These are phyloP conservation scores for Parnassius apollo DNA, from an alignment of 2,888 invertebrate species.

Conservation along the genomic window DNA sequence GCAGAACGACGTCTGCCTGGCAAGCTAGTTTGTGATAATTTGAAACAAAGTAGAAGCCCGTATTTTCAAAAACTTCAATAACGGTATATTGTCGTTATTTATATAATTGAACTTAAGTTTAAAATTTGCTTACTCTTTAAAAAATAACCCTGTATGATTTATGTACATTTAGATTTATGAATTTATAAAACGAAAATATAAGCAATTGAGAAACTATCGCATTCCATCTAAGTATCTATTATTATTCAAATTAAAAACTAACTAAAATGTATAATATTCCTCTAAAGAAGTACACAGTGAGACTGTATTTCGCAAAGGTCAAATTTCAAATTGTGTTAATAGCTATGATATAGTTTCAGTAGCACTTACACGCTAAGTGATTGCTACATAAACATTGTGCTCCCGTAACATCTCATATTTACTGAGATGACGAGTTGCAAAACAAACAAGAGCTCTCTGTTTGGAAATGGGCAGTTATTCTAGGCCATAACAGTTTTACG, in stretches of 20 bases:
- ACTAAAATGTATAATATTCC: neutral
- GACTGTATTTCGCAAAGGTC: constrained; percentile 2
- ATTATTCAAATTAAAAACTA: neutral
- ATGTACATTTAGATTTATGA: too few relatives aligned
- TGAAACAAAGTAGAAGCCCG: too few relatives aligned
- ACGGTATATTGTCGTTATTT: too few relatives aligned
- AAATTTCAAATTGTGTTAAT: constrained; percentile 21
- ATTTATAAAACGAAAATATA: too few relatives aligned
- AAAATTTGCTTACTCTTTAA: too few relatives aligned
- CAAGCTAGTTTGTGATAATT: too few relatives aligned
- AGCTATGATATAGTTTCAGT: constrained; percentile 30
- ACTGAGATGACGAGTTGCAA: constrained; percentile 31
- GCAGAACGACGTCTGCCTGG: too few relatives aligned
- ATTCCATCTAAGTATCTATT: too few relatives aligned
- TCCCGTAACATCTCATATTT: constrained; percentile 33
- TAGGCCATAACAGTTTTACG: constrained; percentile 17
- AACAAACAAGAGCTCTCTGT: constrained; percentile 31
- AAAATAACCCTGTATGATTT: too few relatives aligned
- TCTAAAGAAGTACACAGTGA: neutral
- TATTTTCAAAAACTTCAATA: too few relatives aligned
- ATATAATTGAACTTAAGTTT: too few relatives aligned
- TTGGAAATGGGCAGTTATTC: constrained; percentile 11
- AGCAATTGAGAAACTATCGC: too few relatives aligned
- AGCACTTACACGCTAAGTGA: constrained; percentile 40
- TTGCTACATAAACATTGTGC: constrained; percentile 39